Evolutionary conservation across 2,888 invertebrate species (phyloP), one percentile per base, ranked within the genome.

Genomic region (Leptinotarsa rubiginosa): DNA sequence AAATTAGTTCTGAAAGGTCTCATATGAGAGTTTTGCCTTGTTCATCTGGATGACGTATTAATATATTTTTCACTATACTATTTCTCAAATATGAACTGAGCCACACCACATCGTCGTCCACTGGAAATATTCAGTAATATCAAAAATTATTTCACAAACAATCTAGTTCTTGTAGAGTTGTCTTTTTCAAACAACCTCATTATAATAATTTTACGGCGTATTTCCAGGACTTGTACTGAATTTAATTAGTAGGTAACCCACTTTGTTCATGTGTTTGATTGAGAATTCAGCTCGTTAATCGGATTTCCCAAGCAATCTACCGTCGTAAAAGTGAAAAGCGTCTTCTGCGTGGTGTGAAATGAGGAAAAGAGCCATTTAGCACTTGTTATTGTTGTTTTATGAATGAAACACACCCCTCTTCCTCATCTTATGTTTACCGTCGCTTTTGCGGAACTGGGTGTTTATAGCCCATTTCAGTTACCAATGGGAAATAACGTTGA

Each of bases 231-330:
- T 20, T 56, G 13, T 3, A 22, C 12, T 56, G 56, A 56, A 56
- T 56, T 56, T 20, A 56, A 56, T 56, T 56, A 56, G 22, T 56
- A 56, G 13, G 20, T 56, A 15, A 56, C 22, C 22, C 56, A 56
- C 22, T 56, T 22, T 56, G 22, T 22, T 56, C 62, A 62, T 31
- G 62, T 25, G 62, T 31, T 62, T n/a, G 62, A n/a, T 62, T 62
- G 62, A n/a, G 41, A 62, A 62, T 62, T 62, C 62, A 62, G 18
- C 62, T 62, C 62, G 41, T 62, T 62, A 41, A 62, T 62, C 62
- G 41, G 31, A 62, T 62, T 31, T 62, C 18, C 31, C 62, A 31
- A 31, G n/a, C 62, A 62, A 25, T 62, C 62, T 62, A n/a, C 62
- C 31, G 2, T 62, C 62, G n/a, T 62, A 62, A 62, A 62, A 62